A percentile compares a stretch with the other conserved stretches of the same genome.
phyloP scores from a whole-genome alignment of 2,797 vertebrate genomes.

The Anguilla obscura region DNA sequence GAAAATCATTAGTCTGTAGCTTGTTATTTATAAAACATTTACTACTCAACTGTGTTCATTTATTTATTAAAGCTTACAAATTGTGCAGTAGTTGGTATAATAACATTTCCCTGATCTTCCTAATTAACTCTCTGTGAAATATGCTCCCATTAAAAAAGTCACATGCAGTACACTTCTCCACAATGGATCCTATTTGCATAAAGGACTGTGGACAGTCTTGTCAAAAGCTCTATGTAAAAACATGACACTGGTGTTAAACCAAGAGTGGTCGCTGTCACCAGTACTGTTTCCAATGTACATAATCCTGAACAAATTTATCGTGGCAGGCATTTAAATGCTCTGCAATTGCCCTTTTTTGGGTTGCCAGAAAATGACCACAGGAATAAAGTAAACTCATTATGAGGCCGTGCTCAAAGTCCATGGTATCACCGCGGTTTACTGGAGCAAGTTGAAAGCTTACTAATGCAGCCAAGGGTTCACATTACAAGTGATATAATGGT shows the following conservation, averaged over 20 bases:
- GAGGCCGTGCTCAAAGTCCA: neutral
- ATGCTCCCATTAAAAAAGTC: neutral
- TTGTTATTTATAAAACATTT: neutral
- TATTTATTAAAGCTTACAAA: neutral
- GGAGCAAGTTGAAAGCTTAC: conserved; percentile 58
- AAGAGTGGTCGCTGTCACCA: neutral
- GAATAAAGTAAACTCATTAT: conserved; percentile 13
- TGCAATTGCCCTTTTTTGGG: neutral
- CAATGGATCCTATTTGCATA: neutral
- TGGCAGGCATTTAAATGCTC: neutral
- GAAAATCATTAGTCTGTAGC: neutral
- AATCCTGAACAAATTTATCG: neutral
- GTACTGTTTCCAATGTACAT: neutral
- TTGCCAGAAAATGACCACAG: neutral
- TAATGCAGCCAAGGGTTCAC: conserved; percentile 55
- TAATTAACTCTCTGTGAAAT: neutral
- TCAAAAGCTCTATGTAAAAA: neutral
- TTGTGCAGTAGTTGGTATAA: neutral
- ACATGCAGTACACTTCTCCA: neutral
- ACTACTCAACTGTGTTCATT: neutral
- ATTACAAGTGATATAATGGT: conserved; percentile 70
- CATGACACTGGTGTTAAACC: neutral
- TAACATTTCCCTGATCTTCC: neutral
- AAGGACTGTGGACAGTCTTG: neutral
- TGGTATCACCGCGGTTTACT: neutral